phyloP scores from a whole-genome alignment of 2,888 invertebrate genomes.

The Nephrotoma appendiculata region DNA sequence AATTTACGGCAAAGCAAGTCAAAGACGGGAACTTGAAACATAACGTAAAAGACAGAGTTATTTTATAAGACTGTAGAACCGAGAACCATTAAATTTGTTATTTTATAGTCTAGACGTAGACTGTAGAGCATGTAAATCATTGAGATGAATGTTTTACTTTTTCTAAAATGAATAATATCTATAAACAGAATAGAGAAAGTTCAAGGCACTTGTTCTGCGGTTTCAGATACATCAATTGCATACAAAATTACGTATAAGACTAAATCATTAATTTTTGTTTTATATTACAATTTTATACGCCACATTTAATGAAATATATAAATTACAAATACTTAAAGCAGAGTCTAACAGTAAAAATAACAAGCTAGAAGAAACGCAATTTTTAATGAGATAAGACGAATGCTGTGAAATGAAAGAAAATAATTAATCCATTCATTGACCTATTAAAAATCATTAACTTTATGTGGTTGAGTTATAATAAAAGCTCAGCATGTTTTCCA shows the following conservation, averaged over 20 bases:
- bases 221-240: not conserved
- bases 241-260: not conserved
- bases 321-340: not conserved
- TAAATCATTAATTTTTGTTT: not conserved
- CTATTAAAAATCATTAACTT: not conserved
- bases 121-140: too few species aligned
- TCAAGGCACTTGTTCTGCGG: not conserved
- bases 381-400: not conserved
- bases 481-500: not conserved
- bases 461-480: not conserved
- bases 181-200: not conserved
- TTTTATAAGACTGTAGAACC: too few species aligned
- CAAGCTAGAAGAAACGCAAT: not conserved
- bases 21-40: too few species aligned
- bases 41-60: too few species aligned
- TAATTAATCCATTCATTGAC: not conserved
- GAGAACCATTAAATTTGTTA: too few species aligned
- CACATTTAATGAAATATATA: not conserved
- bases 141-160: too few species aligned
- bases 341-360: not conserved
- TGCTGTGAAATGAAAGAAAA: not conserved
- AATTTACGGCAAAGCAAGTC: too few species aligned
- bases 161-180: too few species aligned
- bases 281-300: not conserved
- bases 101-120: too few species aligned